Conservation (phyloP, 1,140 invertebrate species). For the Conus betulinus region DNA sequence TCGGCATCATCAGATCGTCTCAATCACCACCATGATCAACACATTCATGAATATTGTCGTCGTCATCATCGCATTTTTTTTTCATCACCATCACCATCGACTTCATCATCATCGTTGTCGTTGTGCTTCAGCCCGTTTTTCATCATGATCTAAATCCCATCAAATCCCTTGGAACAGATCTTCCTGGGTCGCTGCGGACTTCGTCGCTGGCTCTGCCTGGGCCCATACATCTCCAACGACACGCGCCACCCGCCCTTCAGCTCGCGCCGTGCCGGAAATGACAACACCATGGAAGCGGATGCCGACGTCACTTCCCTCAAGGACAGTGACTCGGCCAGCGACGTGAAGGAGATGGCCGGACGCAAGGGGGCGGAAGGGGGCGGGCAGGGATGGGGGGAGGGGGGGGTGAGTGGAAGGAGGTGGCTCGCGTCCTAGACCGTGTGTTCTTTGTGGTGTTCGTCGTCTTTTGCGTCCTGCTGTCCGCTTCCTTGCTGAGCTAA, state of each 20-base stretch:
- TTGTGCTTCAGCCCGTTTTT: too few species aligned
- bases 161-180: background rate
- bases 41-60: too few species aligned
- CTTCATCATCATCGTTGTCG: too few species aligned
- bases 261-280: conserved; percentile 19
- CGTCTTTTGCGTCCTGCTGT: conserved; percentile 31
- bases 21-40: too few species aligned
- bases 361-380: conserved; percentile 8
- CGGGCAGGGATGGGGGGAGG: background rate
- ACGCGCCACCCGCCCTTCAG: conserved; percentile 16
- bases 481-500: conserved; percentile 37
- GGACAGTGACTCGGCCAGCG: conserved; percentile 22
- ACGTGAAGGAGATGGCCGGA: conserved; percentile 29
- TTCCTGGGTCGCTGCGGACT: conserved; percentile 42
- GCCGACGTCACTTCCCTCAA: conserved; percentile 29
- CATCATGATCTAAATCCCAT: too few species aligned
- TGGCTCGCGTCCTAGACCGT: conserved; percentile 40
- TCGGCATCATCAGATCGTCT: too few species aligned
- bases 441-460: conserved; percentile 38
- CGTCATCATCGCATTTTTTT: too few species aligned
- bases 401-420: conserved; percentile 37
- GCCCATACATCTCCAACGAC: background rate
- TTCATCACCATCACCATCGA: too few species aligned
- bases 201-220: conserved; percentile 44
- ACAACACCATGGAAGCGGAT: conserved; percentile 17